phyloP scores from a whole-genome alignment of 2,888 invertebrate genomes.

The Altica lythri region DNA sequence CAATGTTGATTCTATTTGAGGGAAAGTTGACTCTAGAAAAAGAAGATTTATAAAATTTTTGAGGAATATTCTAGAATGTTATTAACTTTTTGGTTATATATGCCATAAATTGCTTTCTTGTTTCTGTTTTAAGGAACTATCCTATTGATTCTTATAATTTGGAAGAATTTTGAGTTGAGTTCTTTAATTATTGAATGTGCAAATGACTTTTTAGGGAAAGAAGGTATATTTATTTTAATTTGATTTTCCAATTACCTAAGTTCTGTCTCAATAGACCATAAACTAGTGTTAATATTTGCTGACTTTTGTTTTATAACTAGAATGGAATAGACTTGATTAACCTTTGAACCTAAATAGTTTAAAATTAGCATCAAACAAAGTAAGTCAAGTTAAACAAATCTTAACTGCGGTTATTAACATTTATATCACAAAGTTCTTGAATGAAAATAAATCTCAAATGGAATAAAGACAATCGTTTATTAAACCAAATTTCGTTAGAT shows the following conservation, averaged over 20 bases:
- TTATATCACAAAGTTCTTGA: constrained; percentile 9
- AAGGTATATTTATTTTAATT: background rate
- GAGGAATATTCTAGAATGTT: no score
- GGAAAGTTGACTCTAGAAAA: no score
- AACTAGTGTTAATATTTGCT: background rate
- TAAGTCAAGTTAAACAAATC: constrained; percentile 10
- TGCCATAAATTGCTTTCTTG: no score
- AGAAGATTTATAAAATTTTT: no score
- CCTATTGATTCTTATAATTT: no score
- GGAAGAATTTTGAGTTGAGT: no score
- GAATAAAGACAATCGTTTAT: constrained; percentile 1
- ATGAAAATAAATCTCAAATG: background rate
- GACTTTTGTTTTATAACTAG: constrained; percentile 10
- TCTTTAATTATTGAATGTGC: no score
- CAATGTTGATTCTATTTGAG: no score
- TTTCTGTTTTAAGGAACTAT: no score
- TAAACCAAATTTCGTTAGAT: no score
- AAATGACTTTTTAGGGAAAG: no score
- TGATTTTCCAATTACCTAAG: background rate
- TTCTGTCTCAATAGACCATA: background rate
- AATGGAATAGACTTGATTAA: constrained; percentile 12
- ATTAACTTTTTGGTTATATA: no score
- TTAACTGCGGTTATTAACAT: constrained; percentile 8
- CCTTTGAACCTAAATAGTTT: constrained; percentile 3
- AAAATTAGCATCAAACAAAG: constrained; percentile 9